These are phyloP conservation scores for Enteromius mattozi DNA, from an alignment of 2,797 vertebrate genomes.

Conservation along the genomic window DNA sequence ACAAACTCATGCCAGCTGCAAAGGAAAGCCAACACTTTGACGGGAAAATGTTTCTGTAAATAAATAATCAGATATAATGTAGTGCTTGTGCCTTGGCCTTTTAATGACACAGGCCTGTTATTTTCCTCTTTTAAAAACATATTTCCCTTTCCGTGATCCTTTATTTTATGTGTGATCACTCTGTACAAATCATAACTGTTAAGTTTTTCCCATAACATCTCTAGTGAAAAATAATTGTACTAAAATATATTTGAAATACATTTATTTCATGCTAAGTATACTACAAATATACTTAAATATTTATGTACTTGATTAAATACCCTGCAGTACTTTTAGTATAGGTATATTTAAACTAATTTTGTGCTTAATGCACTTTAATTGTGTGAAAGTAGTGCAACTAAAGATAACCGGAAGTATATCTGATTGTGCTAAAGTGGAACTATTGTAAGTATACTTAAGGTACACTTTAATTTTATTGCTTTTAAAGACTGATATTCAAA, in stretches of 20 bases:
- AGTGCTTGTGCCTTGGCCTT: conserved; percentile 70
- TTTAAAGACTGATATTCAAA: not conserved
- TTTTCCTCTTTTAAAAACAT: conserved; percentile 71
- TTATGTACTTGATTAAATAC: not conserved
- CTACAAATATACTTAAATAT: not conserved
- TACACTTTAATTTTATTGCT: not conserved
- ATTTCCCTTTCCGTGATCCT: conserved; percentile 15
- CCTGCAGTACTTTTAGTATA: not conserved
- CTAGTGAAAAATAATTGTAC: not conserved
- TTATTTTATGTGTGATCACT: conserved; percentile 62
- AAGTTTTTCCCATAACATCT: not conserved
- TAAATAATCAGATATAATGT: conserved; percentile 72
- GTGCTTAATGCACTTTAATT: not conserved
- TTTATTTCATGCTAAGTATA: not conserved
- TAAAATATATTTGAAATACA: too few relatives aligned
- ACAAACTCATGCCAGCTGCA: conserved; percentile 54
- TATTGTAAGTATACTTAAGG: not conserved
- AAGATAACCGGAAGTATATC: too few relatives aligned
- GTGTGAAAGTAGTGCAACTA: not conserved
- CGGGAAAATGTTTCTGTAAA: conserved; percentile 69
- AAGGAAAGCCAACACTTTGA: conserved; percentile 68
- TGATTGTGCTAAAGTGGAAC: too few relatives aligned
- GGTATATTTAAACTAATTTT: not conserved
- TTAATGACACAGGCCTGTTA: conserved; percentile 63
- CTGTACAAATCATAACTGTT: too few relatives aligned